Evolutionary conservation across 1,140 invertebrate genomes (phyloP).

Genomic region (Elysia chlorotica): DNA sequence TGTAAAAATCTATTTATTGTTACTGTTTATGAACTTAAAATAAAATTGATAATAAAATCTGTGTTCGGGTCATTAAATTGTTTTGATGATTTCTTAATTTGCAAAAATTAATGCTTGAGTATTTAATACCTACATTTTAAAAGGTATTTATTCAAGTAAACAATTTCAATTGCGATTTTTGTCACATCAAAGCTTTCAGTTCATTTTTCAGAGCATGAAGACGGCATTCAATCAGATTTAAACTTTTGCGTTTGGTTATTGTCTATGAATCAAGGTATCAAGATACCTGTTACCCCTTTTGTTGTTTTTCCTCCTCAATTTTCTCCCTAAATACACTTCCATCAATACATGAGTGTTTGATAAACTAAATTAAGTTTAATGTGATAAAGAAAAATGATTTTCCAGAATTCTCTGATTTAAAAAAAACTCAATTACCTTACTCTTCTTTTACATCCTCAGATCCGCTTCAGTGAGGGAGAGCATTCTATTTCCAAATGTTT

Average conservation of each 20-base stretch:
- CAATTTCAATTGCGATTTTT: background rate
- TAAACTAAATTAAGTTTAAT: background rate
- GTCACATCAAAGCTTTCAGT: no score
- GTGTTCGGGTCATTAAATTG: background rate
- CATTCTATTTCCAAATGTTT: constrained; percentile 74
- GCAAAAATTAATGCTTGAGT: background rate
- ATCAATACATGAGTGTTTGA: background rate
- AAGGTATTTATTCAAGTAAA: background rate
- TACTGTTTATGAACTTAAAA: background rate
- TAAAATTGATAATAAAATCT: background rate
- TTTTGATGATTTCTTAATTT: background rate
- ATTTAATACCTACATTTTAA: background rate
- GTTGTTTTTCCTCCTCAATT: background rate
- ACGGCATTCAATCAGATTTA: background rate
- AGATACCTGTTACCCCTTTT: background rate
- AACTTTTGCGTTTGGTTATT: background rate
- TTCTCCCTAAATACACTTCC: background rate
- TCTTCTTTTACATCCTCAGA: constrained; percentile 64
- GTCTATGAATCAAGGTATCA: background rate
- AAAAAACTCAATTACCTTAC: background rate
- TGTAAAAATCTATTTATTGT: background rate
- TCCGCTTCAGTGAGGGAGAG: constrained; percentile 72
- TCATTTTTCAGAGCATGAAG: background rate
- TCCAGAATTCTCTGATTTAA: background rate
- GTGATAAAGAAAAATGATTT: background rate